Evolutionary conservation across 2,797 vertebrate genomes (phyloP).

Genomic region (Rhinatrema bivittatum): DNA sequence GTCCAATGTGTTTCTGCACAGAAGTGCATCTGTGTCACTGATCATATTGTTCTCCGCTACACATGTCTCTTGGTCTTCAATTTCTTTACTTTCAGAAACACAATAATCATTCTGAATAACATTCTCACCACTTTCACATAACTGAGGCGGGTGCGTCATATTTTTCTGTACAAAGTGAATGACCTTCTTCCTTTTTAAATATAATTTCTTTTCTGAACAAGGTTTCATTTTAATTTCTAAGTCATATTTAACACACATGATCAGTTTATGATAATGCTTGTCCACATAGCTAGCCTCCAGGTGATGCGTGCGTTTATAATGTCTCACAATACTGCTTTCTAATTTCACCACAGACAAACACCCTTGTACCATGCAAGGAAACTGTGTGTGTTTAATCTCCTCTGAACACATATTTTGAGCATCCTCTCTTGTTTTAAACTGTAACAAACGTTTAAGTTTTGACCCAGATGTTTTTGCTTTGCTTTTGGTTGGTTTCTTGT

Average conservation of each 20-base stretch:
- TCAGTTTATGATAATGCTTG: conserved; percentile 61
- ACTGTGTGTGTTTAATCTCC: conserved; percentile 69
- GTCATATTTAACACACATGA: conserved; percentile 63
- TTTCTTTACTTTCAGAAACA: conserved; percentile 9
- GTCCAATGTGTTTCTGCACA: conserved; percentile 50
- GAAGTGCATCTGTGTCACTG: conserved; percentile 34
- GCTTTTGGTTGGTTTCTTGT: conserved; percentile 42
- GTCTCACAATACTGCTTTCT: conserved; percentile 78
- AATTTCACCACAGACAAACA: conserved; percentile 85
- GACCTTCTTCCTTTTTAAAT: neutral
- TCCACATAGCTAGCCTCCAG: conserved; percentile 57
- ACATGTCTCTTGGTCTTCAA: conserved; percentile 27
- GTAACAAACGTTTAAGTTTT: conserved; percentile 63
- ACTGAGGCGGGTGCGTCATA: conserved; percentile 4
- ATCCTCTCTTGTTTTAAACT: conserved; percentile 80
- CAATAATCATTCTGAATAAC: conserved; percentile 12
- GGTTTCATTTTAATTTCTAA: conserved; percentile 47
- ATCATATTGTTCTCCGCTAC: conserved; percentile 6
- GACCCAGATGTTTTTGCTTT: conserved; percentile 50
- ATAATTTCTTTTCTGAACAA: conserved; percentile 16
- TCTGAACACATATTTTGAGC: conserved; percentile 92
- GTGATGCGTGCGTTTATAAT: conserved; percentile 78
- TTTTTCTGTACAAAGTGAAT: conserved; percentile 20
- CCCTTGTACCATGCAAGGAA: conserved; percentile 89
- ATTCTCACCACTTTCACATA: conserved; percentile 10